Evolutionary conservation across 2,797 vertebrate species (phyloP).

Genomic region (Salmo trutta): DNA sequence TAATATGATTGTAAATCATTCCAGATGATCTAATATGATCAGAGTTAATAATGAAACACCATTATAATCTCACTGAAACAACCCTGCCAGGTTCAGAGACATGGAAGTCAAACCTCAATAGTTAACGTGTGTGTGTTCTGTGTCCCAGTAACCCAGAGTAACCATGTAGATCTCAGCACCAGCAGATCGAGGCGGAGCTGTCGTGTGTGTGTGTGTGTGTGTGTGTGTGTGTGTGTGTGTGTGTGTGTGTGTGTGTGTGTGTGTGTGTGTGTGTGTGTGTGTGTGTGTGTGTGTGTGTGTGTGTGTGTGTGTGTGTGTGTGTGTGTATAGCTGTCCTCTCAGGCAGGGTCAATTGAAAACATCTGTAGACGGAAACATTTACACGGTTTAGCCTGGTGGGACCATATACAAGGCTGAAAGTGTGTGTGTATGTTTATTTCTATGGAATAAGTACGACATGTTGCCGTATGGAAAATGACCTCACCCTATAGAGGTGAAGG

Average conservation of each 20-base stretch:
- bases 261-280: not conserved
- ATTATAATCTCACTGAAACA: not conserved
- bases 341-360: constrained; percentile 54
- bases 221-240: not conserved
- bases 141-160: not conserved
- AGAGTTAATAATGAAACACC: not conserved
- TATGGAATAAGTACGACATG: constrained; percentile 2
- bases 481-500: constrained; percentile 31
- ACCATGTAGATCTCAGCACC: not conserved
- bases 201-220: not conserved
- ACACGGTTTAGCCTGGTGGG: constrained; percentile 36
- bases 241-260: not conserved
- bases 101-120: not conserved
- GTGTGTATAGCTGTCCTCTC: constrained; percentile 22
- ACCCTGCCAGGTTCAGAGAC: not conserved
- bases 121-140: not conserved
- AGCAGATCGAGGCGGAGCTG: not conserved
- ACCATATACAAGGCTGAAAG: not conserved
- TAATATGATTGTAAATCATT: constrained; percentile 6
- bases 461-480: constrained; percentile 53
- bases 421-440: not conserved
- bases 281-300: not conserved
- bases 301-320: not conserved
- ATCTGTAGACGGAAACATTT: constrained; percentile 60
- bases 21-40: not conserved